phyloP scores from a whole-genome alignment of 1,140 invertebrate species.

The Drosophila kanapiae region DNA sequence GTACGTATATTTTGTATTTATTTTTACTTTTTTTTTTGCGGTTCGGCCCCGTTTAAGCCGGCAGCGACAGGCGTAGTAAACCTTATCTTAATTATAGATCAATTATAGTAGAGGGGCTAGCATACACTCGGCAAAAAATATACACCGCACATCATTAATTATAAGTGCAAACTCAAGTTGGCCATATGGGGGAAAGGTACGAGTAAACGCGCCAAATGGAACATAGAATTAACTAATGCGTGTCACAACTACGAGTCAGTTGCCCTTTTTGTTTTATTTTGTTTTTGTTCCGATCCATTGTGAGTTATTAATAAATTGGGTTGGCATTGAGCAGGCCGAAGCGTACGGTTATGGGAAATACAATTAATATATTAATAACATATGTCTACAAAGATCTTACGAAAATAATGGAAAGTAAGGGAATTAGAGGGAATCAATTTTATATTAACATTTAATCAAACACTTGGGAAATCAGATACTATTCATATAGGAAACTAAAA shows the following conservation, averaged over 20 bases:
- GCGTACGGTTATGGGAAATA: not conserved
- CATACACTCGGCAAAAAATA: slow-evolving; percentile 19
- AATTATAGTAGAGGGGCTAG: slow-evolving; percentile 63
- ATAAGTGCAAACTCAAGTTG: slow-evolving; percentile 46
- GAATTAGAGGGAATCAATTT: not conserved
- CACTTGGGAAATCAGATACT: too few relatives aligned
- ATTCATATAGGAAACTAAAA: not conserved
- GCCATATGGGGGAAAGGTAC: slow-evolving; percentile 23
- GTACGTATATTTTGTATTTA: not conserved
- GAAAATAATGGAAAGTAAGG: too few relatives aligned
- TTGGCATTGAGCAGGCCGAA: slow-evolving; percentile 4
- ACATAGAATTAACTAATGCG: slow-evolving; percentile 34
- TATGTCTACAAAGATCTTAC: not conserved
- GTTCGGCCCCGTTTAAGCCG: slow-evolving; percentile 33
- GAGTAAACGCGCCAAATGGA: slow-evolving; percentile 16
- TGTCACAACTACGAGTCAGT: slow-evolving; percentile 15
- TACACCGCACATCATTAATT: slow-evolving; percentile 46
- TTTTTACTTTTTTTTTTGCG: slow-evolving; percentile 7
- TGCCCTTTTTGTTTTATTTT: not conserved
- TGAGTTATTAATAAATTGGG: slow-evolving; percentile 15
- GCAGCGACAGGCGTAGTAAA: slow-evolving; percentile 57
- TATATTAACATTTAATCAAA: not conserved
- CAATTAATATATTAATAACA: not conserved
- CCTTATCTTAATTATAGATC: slow-evolving; percentile 83
- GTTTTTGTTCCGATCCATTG: slow-evolving; percentile 1